These are phyloP conservation scores for Trichomalopsis sarcophagae DNA, from an alignment of 1,140 invertebrate species.

Conservation along the genomic window DNA sequence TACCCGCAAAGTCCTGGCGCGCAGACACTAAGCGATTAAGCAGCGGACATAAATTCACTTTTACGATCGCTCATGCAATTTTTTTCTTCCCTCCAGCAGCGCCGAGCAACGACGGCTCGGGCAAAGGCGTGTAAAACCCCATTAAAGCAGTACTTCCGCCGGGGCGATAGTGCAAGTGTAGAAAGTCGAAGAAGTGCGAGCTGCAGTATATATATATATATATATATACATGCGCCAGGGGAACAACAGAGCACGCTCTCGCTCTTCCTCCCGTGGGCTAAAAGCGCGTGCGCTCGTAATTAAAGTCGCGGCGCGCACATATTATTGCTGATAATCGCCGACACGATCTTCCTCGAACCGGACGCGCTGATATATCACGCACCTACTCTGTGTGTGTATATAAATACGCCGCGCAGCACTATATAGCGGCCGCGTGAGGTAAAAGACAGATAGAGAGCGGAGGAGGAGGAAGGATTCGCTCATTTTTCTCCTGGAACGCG, in stretches of 20 bases:
- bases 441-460: background rate
- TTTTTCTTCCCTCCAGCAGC: slow-evolving; percentile 7
- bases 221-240: background rate
- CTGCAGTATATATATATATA: no score
- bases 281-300: slow-evolving; percentile 53
- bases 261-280: slow-evolving; percentile 15
- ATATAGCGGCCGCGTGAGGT: background rate
- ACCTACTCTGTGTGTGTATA: background rate
- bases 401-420: background rate
- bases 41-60: slow-evolving; percentile 32
- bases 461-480: slow-evolving; percentile 5
- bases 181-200: background rate
- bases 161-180: slow-evolving; percentile 37
- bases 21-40: slow-evolving; percentile 30
- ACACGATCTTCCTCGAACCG: slow-evolving; percentile 59
- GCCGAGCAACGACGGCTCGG: background rate
- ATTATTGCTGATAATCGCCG: slow-evolving; percentile 63
- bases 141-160: slow-evolving; percentile 39
- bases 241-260: background rate
- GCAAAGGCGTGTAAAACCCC: slow-evolving; percentile 35
- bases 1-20: background rate
- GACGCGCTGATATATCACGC: slow-evolving; percentile 53
- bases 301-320: slow-evolving; percentile 57
- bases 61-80: slow-evolving; percentile 26
- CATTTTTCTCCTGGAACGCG: background rate